These are phyloP conservation scores for Typhlichthys subterraneus DNA, from an alignment of 2,797 vertebrate species.

Conservation along the genomic window DNA sequence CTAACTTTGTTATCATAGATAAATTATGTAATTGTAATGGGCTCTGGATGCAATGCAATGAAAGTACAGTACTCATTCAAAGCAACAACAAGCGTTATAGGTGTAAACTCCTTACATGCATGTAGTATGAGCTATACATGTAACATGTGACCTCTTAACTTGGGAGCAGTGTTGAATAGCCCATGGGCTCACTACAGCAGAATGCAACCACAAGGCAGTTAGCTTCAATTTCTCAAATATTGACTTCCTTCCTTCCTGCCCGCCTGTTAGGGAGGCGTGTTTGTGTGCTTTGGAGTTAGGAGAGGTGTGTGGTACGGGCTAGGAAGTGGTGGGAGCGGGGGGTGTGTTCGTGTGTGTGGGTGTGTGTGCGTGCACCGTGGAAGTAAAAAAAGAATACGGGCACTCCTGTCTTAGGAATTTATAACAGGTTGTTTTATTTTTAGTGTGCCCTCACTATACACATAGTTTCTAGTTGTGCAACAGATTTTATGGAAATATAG, in stretches of 20 bases:
- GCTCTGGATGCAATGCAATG: constrained; percentile 17
- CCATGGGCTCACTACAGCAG: constrained; percentile 42
- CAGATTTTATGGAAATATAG: no score
- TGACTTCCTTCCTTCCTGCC: constrained; percentile 75
- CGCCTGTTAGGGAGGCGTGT: constrained; percentile 67
- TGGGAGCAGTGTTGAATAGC: constrained; percentile 37
- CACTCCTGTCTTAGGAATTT: constrained; percentile 10
- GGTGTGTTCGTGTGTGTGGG: constrained; percentile 47
- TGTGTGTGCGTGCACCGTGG: constrained; percentile 43
- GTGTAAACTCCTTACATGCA: no score
- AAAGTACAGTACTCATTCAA: background rate
- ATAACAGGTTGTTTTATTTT: constrained; percentile 30
- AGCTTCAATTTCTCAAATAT: constrained; percentile 75
- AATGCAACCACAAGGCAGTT: constrained; percentile 54
- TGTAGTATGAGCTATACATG: no score
- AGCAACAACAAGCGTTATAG: background rate
- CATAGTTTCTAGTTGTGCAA: no score
- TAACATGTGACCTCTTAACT: background rate
- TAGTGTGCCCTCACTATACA: no score
- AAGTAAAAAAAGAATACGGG: constrained; percentile 17
- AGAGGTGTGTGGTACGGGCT: constrained; percentile 58
- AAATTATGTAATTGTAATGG: constrained; percentile 35
- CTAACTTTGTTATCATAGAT: background rate
- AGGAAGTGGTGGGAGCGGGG: constrained; percentile 39
- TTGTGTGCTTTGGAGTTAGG: constrained; percentile 73